These are phyloP conservation scores for Xanthia icteritia DNA, from an alignment of 2,888 invertebrate genomes.

Conservation along the genomic window DNA sequence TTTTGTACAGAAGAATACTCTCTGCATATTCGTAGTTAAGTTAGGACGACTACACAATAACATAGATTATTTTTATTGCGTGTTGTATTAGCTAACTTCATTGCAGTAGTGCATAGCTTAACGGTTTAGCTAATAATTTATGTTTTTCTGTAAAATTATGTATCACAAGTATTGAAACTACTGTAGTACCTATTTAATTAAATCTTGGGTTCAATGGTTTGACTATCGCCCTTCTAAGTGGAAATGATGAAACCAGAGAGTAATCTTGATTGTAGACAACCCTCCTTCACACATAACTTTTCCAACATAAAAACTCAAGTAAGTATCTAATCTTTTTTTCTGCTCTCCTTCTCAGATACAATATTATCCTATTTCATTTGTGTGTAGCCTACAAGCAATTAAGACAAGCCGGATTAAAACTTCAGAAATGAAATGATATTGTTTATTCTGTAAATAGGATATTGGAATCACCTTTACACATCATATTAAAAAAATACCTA, in stretches of 20 bases:
- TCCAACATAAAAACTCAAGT: background rate
- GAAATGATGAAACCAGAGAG: background rate
- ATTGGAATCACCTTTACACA: too few species aligned
- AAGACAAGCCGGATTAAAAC: conserved; percentile 17
- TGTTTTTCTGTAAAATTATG: too few species aligned
- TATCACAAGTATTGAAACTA: too few species aligned
- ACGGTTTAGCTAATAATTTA: too few species aligned
- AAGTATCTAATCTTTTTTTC: background rate
- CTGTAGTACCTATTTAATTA: background rate
- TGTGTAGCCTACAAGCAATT: conserved; percentile 1
- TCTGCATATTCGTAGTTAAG: background rate
- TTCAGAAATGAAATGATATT: background rate
- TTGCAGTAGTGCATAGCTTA: background rate
- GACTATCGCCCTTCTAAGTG: background rate
- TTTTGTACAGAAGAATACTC: conserved; percentile 2
- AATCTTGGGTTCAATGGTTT: background rate
- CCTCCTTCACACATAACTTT: background rate
- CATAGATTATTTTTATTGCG: background rate
- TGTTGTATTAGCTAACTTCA: conserved; percentile 23
- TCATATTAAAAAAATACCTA: too few species aligned
- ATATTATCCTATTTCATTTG: background rate
- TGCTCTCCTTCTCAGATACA: conserved; percentile 5
- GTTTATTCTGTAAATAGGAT: too few species aligned
- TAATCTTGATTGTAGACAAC: background rate
- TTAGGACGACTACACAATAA: background rate